Percentiles rank a stretch among this genome's conserved stretches.
Conservation (phyloP, 2,797 vertebrate species). For the Avahi laniger region DNA sequence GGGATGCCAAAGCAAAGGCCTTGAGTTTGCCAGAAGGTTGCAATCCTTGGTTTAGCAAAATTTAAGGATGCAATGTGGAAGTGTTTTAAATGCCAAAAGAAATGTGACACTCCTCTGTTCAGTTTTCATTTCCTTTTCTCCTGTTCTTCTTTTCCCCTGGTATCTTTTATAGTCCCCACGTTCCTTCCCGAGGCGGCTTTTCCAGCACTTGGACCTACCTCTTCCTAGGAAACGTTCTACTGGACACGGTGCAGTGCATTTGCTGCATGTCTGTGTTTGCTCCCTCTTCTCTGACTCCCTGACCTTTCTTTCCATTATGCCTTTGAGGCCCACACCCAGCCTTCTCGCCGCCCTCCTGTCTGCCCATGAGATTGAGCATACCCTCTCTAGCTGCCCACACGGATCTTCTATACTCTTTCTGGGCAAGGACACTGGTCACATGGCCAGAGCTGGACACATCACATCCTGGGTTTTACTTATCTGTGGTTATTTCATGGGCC, state of each 20-base stretch:
- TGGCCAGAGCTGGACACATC: neutral
- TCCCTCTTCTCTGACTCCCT: neutral
- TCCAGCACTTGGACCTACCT: neutral
- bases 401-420: neutral
- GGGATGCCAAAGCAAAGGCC: conserved; percentile 28
- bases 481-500: neutral
- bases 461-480: neutral
- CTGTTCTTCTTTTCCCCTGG: neutral
- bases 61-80: conserved; percentile 55
- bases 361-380: neutral
- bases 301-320: neutral
- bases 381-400: neutral
- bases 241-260: neutral
- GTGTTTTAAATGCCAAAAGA: conserved; percentile 60
- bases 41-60: neutral
- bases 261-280: neutral
- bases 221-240: neutral
- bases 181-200: neutral
- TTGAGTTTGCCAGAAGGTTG: conserved; percentile 50
- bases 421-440: neutral
- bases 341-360: neutral
- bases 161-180: neutral
- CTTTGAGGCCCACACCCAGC: neutral
- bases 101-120: conserved; percentile 28
- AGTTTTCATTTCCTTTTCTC: conserved; percentile 60